A percentile compares a stretch with the other conserved stretches of the same genome.
Conservation (phyloP, 2,888 invertebrate genomes). For the Macrophya alboannulata region DNA sequence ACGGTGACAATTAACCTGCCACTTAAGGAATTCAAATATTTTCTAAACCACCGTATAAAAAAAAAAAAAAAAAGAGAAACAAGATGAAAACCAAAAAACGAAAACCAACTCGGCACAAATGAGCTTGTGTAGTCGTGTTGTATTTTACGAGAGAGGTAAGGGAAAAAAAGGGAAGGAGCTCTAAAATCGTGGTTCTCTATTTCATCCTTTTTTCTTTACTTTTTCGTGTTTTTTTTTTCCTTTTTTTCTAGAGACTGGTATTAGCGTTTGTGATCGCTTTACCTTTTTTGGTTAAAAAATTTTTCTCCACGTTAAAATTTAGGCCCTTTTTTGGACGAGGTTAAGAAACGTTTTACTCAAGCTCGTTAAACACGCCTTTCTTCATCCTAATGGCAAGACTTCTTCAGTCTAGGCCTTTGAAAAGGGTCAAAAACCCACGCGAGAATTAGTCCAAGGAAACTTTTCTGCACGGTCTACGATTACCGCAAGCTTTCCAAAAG, state of each 20-base stretch:
- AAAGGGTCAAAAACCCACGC: constrained; percentile 28
- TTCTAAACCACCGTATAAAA: background rate
- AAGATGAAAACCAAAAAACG: background rate
- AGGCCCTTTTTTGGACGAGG: background rate
- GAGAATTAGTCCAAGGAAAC: constrained; percentile 9
- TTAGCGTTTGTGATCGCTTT: constrained; percentile 17
- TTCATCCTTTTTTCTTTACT: background rate
- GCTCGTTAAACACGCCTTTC: constrained; percentile 39
- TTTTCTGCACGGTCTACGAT: constrained; percentile 26
- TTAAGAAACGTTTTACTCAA: constrained; percentile 24
- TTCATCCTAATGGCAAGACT: background rate
- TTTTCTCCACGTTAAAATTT: background rate
- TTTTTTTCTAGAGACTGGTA: background rate
- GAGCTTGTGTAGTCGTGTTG: background rate
- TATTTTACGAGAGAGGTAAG: background rate
- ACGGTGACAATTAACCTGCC: constrained; percentile 50
- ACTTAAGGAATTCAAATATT: constrained; percentile 46
- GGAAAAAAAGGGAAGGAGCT: background rate
- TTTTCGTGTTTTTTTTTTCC: background rate
- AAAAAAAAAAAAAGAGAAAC: background rate
- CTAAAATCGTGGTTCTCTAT: background rate
- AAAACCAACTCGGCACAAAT: background rate
- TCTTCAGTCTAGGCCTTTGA: constrained; percentile 4
- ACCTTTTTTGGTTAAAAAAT: background rate
- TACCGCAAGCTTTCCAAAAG: background rate